Evolutionary conservation across 2,113 vertebrate species (phyloP).

Genomic region (Xiphophorus hellerii): DNA sequence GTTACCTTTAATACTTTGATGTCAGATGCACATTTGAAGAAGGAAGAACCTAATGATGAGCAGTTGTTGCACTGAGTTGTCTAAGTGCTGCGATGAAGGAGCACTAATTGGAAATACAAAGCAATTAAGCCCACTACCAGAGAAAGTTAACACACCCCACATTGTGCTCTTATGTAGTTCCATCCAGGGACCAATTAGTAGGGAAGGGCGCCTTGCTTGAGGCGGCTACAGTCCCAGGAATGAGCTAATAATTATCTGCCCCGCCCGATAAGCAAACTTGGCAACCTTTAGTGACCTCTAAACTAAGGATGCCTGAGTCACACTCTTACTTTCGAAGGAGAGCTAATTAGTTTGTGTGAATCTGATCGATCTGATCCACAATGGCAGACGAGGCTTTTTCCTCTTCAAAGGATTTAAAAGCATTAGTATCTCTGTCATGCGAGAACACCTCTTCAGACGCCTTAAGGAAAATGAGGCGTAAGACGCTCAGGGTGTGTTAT

Average conservation of each 20-base stretch:
- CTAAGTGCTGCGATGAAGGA: neutral
- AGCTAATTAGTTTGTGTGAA: neutral
- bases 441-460: conserved; percentile 20
- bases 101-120: neutral
- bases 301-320: neutral
- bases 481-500: conserved; percentile 41
- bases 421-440: neutral
- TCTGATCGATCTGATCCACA: neutral
- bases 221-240: neutral
- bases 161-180: neutral
- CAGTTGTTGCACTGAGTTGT: neutral
- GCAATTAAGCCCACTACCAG: neutral
- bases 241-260: neutral
- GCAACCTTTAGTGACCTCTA: neutral
- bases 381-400: neutral
- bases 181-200: neutral
- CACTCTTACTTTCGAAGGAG: neutral
- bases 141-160: conserved; percentile 1
- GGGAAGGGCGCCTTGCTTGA: neutral
- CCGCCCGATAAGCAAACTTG: neutral
- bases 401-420: conserved; percentile 10
- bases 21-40: neutral
- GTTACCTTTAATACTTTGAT: neutral
- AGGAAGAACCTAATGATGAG: neutral
- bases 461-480: conserved; percentile 19